phyloP scores from a whole-genome alignment of 2,113 vertebrate genomes.

The Numenius arquata region DNA sequence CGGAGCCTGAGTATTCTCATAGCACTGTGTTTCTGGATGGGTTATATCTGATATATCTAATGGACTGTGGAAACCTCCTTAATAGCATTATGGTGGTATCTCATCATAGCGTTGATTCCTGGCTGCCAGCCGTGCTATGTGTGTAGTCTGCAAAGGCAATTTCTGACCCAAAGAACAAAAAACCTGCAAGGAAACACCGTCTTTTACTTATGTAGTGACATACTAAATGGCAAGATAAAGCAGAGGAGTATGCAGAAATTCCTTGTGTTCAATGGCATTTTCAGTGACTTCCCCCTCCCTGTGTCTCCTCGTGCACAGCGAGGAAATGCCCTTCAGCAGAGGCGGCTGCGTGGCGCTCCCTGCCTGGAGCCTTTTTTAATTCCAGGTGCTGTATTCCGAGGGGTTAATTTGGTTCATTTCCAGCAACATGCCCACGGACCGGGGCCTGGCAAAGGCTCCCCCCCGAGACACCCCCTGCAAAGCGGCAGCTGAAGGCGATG shows the following conservation, averaged over 20 bases:
- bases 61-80: not conserved
- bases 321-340: not conserved
- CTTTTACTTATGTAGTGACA: not conserved
- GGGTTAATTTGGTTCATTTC: not conserved
- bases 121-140: not conserved
- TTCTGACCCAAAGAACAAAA: not conserved
- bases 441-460: not conserved
- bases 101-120: not conserved
- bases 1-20: accelerated
- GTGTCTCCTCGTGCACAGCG: accelerated
- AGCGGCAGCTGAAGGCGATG: accelerated
- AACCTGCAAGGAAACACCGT: not conserved
- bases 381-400: not conserved
- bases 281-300: too few species aligned
- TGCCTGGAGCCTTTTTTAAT: not conserved
- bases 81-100: accelerated
- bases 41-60: accelerated
- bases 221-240: not conserved
- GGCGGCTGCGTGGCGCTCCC: too few species aligned
- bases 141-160: not conserved
- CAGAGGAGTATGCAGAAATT: not conserved
- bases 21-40: not conserved
- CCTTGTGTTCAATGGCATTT: not conserved
- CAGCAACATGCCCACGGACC: accelerated
- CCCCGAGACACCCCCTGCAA: not conserved